A percentile compares a stretch with the other conserved stretches of the same genome.
Evolutionary conservation across 1,140 invertebrate species (phyloP).

Genomic region (Pemphigus obesinymphae): DNA sequence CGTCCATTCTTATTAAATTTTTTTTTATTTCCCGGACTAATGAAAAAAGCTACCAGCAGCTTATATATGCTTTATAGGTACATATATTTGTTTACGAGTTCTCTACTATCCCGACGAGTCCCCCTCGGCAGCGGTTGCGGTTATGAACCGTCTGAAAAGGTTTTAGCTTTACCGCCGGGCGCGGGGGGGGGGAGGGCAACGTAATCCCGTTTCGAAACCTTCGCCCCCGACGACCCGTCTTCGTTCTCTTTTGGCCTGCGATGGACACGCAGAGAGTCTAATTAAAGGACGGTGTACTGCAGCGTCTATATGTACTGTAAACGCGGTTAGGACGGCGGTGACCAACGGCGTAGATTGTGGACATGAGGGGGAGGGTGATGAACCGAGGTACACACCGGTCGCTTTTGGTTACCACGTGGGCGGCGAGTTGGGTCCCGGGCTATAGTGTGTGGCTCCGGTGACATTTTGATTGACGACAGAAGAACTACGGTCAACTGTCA

Average conservation of each 20-base stretch:
- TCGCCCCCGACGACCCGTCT: background rate
- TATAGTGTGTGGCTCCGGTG: background rate
- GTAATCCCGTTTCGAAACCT: constrained; percentile 24
- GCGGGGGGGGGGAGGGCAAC: background rate
- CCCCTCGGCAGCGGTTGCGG: background rate
- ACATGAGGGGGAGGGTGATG: too few species aligned
- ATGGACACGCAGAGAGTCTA: background rate
- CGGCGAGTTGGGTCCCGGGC: background rate
- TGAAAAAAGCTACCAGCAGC: background rate
- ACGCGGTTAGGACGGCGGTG: background rate
- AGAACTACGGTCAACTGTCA: constrained; percentile 39
- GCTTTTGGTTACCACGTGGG: background rate
- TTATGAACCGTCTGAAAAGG: constrained; percentile 22
- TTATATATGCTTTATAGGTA: background rate
- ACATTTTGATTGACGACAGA: constrained; percentile 40
- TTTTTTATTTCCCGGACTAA: background rate
- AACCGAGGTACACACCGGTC: too few species aligned
- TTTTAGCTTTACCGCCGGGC: background rate
- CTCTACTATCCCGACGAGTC: background rate
- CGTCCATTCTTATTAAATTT: background rate
- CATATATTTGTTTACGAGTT: background rate
- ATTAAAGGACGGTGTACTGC: constrained; percentile 9
- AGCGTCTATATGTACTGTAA: background rate
- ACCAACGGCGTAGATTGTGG: too few species aligned
- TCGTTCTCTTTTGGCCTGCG: background rate